Percentiles rank a stretch among this genome's conserved stretches.
Conservation (phyloP, 2,888 invertebrate genomes). For the Icerya purchasi region DNA sequence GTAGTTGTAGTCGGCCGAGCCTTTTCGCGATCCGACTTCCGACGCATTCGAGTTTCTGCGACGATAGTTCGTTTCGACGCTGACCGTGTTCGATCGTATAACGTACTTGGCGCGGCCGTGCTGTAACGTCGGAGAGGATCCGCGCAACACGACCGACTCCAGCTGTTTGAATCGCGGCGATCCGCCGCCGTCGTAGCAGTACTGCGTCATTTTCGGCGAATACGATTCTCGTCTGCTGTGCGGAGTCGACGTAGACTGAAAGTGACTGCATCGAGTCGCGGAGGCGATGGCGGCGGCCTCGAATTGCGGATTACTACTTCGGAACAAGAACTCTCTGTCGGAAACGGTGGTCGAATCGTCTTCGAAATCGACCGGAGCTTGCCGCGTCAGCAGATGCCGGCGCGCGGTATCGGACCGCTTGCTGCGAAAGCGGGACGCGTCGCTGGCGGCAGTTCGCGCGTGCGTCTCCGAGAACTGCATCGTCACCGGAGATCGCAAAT, state of each 20-base stretch:
- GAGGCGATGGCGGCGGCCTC: neutral
- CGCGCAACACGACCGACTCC: constrained; percentile 3
- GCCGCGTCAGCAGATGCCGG: constrained; percentile 49
- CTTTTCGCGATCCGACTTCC: constrained; percentile 7
- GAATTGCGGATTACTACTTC: constrained; percentile 9
- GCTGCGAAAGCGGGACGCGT: constrained; percentile 28
- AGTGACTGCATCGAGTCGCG: neutral
- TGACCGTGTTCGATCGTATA: constrained; percentile 10
- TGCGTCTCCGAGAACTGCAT: constrained; percentile 32
- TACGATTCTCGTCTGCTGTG: constrained; percentile 12
- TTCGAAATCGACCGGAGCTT: constrained; percentile 49
- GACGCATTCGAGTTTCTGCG: constrained; percentile 10
- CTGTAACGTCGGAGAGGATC: constrained; percentile 11
- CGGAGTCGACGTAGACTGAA: constrained; percentile 11
- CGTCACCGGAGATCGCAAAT: constrained; percentile 42
- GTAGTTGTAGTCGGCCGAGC: constrained; percentile 10
- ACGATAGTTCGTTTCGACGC: constrained; percentile 1
- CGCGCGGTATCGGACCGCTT: constrained; percentile 46
- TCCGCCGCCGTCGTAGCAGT: constrained; percentile 8
- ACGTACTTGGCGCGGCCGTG: neutral
- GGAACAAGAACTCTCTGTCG: constrained; percentile 1
- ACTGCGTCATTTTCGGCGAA: constrained; percentile 9
- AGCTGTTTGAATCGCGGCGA: constrained; percentile 3
- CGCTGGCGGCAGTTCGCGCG: neutral
- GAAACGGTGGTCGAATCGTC: constrained; percentile 25